phyloP scores from a whole-genome alignment of 2,888 invertebrate species.

The Muschampia plurimacula region DNA sequence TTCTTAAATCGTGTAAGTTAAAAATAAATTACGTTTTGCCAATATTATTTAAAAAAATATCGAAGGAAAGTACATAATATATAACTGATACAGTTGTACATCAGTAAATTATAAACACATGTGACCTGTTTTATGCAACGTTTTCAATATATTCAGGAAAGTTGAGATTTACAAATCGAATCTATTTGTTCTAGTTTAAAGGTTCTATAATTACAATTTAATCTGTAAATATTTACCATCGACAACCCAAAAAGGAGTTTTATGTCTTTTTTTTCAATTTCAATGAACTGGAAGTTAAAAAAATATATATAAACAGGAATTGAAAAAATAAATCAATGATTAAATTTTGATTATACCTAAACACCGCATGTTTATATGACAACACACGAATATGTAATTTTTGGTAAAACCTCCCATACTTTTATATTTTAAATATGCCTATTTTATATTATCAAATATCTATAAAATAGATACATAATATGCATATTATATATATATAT shows the following conservation, averaged over 20 bases:
- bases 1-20: no score
- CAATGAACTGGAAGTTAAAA: not conserved
- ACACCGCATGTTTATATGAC: not conserved
- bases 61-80: no score
- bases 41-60: no score
- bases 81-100: not conserved
- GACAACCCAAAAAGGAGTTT: not conserved
- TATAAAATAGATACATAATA: no score
- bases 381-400: not conserved
- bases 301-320: not conserved
- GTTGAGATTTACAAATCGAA: conserved; percentile 30
- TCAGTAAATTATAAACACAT: not conserved
- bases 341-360: no score
- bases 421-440: no score
- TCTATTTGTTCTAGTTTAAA: conserved; percentile 24
- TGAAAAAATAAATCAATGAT: not conserved
- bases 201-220: conserved; percentile 27
- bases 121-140: conserved; percentile 16
- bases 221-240: not conserved
- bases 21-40: no score
- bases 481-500: no score
- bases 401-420: no score
- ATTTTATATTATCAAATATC: no score
- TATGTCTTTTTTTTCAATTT: not conserved
- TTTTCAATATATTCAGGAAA: conserved; percentile 24